phyloP scores from a whole-genome alignment of 2,888 invertebrate genomes.

The Hipparchia semele region DNA sequence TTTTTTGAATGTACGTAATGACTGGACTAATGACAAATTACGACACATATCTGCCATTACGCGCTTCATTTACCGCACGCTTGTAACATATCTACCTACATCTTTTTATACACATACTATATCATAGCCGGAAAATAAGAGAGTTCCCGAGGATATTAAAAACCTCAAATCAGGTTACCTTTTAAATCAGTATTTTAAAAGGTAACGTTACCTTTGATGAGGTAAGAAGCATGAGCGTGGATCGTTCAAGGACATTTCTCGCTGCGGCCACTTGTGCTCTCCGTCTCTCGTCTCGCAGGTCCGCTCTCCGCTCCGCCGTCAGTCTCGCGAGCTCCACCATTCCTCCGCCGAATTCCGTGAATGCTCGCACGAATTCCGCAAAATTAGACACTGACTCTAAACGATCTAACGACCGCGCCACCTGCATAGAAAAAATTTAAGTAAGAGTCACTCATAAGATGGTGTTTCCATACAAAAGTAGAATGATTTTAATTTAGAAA shows the following conservation, averaged over 20 bases:
- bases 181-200: not conserved
- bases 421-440: constrained; percentile 68
- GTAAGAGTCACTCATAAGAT: not conserved
- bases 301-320: constrained; percentile 92
- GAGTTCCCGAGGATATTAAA: too few species aligned
- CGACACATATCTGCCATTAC: too few species aligned
- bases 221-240: constrained; percentile 98
- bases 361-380: constrained; percentile 99
- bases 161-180: too few species aligned
- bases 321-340: constrained; percentile 99
- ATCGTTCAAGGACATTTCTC: constrained; percentile 96
- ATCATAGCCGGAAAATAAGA: too few species aligned
- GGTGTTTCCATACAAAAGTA: too few species aligned
- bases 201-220: constrained; percentile 92
- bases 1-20: too few species aligned
- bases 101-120: too few species aligned
- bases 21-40: too few species aligned
- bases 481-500: too few species aligned
- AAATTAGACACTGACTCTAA: constrained; percentile 95
- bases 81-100: too few species aligned
- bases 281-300: constrained; percentile 95
- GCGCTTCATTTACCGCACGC: too few species aligned
- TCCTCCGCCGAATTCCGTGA: constrained; percentile 98
- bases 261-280: constrained; percentile 98
- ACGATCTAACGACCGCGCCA: constrained; percentile 91